Conservation (phyloP, 2,113 vertebrate genomes). For the Holacanthus passer region DNA sequence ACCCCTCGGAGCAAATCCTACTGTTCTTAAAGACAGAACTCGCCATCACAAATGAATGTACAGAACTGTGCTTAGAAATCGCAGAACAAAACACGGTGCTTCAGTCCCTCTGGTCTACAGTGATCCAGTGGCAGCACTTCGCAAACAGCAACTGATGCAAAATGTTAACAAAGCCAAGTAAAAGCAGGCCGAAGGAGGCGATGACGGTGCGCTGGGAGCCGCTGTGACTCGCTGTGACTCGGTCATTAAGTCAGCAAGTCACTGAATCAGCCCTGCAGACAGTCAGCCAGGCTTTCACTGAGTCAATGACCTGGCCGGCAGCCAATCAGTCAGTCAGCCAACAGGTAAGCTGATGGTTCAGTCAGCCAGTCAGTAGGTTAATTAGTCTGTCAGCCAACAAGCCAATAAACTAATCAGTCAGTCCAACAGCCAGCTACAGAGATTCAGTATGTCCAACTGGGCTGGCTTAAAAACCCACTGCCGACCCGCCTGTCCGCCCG, state of each 20-base stretch:
- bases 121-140: no score
- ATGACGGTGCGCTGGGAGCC: no score
- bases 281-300: slow-evolving; percentile 20
- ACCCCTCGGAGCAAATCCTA: no score
- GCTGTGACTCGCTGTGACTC: no score
- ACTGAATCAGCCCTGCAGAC: background rate
- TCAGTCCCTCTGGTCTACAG: no score
- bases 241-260: background rate
- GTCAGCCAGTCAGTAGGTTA: slow-evolving; percentile 11
- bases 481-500: background rate
- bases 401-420: slow-evolving; percentile 32
- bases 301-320: background rate
- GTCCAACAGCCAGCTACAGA: slow-evolving; percentile 19
- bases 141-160: no score
- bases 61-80: no score
- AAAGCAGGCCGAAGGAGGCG: no score
- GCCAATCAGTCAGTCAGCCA: slow-evolving; percentile 7
- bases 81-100: no score
- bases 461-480: slow-evolving; percentile 12
- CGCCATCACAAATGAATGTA: no score
- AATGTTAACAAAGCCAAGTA: no score
- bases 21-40: no score
- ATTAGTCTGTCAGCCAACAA: slow-evolving; percentile 20
- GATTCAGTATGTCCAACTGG: background rate
- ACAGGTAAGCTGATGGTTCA: slow-evolving; percentile 18